Conservation (phyloP, 2,113 vertebrate species). For the Brevimyrus niger region DNA sequence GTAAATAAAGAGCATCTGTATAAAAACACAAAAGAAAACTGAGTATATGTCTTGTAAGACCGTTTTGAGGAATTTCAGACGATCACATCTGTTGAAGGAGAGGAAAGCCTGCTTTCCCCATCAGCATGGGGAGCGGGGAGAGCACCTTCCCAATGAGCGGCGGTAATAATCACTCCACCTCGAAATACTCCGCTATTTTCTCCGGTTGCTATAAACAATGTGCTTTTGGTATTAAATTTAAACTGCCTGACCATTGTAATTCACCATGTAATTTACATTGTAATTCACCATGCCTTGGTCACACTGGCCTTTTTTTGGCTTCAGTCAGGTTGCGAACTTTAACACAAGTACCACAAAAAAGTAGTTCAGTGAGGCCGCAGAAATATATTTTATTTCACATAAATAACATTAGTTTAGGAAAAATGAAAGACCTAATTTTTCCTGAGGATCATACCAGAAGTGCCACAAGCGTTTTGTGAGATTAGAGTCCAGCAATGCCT, state of each 20-base stretch:
- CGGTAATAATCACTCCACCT: not conserved
- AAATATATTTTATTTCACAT: slow-evolving; percentile 6
- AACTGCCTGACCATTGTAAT: not conserved
- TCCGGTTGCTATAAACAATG: slow-evolving; percentile 14
- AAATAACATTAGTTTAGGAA: not conserved
- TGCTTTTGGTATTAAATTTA: not conserved
- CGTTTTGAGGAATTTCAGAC: not conserved
- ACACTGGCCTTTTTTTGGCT: not conserved
- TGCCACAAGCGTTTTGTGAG: not conserved
- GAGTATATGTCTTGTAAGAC: not conserved
- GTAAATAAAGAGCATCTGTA: not conserved
- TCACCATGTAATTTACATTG: not conserved
- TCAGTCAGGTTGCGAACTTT: not conserved
- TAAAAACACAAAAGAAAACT: not conserved
- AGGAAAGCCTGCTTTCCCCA: slow-evolving; percentile 40
- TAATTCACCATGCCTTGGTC: not conserved
- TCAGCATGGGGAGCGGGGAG: slow-evolving; percentile 29
- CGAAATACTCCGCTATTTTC: not conserved
- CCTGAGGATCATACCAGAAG: not conserved
- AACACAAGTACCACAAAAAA: not conserved
- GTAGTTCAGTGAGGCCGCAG: not conserved
- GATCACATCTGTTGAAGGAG: slow-evolving; percentile 31
- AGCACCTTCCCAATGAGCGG: slow-evolving; percentile 23
- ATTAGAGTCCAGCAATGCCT: not conserved
- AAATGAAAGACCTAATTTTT: slow-evolving; percentile 1